A percentile compares a stretch with the other conserved stretches of the same genome.
Conservation (phyloP, 1,140 invertebrate species). For the Hypothenemus hampei region DNA sequence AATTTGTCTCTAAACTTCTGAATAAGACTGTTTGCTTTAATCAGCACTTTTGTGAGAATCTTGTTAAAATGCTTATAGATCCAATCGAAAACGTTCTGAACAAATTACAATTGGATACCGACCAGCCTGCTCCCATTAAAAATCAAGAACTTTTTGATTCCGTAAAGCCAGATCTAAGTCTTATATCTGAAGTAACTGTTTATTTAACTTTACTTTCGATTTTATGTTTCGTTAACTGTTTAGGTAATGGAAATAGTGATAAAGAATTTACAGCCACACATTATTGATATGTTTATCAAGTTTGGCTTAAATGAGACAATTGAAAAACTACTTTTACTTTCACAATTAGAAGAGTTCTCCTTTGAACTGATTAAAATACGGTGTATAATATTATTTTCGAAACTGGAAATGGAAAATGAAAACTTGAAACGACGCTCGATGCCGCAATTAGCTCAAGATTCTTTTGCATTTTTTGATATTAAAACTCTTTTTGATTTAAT, state of each 20-base stretch:
- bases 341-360: constrained; percentile 28
- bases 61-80: constrained; percentile 19
- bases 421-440: background rate
- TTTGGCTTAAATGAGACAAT: constrained; percentile 27
- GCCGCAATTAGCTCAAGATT: constrained; percentile 6
- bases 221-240: background rate
- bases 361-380: constrained; percentile 30
- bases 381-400: constrained; percentile 23
- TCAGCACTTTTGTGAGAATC: constrained; percentile 18
- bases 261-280: constrained; percentile 22
- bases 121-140: background rate
- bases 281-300: constrained; percentile 12
- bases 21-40: constrained; percentile 21
- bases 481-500: constrained; percentile 7
- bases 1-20: constrained; percentile 23
- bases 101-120: background rate
- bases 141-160: constrained; percentile 12
- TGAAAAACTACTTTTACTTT: constrained; percentile 25
- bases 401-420: constrained; percentile 1
- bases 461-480: constrained; percentile 2
- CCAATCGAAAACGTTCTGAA: constrained; percentile 17
- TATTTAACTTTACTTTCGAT: background rate
- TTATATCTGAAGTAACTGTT: constrained; percentile 13
- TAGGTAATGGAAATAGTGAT: constrained; percentile 39
- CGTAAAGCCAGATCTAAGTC: constrained; percentile 6